A percentile compares a stretch with the other conserved stretches of the same genome.
phyloP scores from a whole-genome alignment of 2,113 vertebrate species.

The Bufo gargarizans region DNA sequence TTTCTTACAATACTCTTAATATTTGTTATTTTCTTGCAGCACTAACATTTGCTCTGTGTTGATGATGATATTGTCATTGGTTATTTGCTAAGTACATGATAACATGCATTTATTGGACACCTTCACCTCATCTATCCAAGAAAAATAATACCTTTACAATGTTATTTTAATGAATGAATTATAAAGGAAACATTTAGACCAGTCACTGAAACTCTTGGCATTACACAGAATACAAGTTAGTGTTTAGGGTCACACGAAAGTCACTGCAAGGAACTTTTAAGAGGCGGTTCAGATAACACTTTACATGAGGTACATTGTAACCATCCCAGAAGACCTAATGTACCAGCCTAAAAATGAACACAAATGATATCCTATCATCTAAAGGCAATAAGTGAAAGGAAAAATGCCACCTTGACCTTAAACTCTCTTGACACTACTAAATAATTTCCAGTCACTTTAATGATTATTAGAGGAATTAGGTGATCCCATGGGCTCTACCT shows the following conservation, averaged over 20 bases:
- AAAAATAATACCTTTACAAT: too few relatives aligned
- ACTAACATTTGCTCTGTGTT: too few relatives aligned
- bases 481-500: background rate
- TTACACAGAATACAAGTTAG: too few relatives aligned
- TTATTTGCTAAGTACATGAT: too few relatives aligned
- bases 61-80: too few relatives aligned
- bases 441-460: background rate
- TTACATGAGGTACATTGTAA: background rate
- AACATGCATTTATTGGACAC: too few relatives aligned
- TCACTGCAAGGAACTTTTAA: background rate
- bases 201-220: background rate
- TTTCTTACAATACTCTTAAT: too few relatives aligned
- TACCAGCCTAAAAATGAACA: background rate
- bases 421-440: constrained; percentile 4
- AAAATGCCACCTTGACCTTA: constrained; percentile 23
- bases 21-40: too few relatives aligned
- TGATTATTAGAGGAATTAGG: background rate
- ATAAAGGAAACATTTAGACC: background rate
- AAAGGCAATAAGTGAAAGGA: constrained; percentile 10
- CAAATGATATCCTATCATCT: background rate
- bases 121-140: too few relatives aligned
- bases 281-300: background rate
- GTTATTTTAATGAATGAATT: too few relatives aligned
- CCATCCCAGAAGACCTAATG: background rate
- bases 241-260: background rate